Conservation (phyloP, 2,113 vertebrate genomes). For the Atherinomorus stipes region DNA sequence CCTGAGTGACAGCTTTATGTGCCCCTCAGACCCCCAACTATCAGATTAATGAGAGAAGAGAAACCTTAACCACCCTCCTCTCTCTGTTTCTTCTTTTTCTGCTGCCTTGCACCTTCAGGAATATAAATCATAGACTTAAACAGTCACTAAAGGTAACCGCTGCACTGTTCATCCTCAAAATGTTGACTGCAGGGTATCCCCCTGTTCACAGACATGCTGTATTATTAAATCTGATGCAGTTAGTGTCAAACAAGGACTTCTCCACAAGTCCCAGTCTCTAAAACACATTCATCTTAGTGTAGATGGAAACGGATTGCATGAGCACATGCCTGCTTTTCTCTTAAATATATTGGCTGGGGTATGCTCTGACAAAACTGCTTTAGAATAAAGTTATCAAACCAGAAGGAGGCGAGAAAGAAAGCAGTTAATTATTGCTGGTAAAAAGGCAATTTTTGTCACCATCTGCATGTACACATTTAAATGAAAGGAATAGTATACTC, state of each 20-base stretch:
- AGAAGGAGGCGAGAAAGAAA: slow-evolving; percentile 21
- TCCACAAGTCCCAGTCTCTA: not conserved
- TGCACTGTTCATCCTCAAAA: slow-evolving; percentile 54
- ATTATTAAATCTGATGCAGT: slow-evolving; percentile 45
- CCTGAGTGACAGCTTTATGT: slow-evolving; percentile 73
- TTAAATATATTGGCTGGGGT: not conserved
- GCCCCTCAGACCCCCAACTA: slow-evolving; percentile 67
- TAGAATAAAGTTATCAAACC: slow-evolving; percentile 26
- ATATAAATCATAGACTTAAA: slow-evolving; percentile 75
- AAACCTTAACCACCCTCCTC: slow-evolving; percentile 65
- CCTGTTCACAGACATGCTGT: slow-evolving; percentile 11
- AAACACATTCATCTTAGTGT: slow-evolving; percentile 7
- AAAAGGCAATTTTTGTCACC: too few relatives aligned
- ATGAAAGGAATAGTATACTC: too few relatives aligned
- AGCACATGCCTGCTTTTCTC: not conserved
- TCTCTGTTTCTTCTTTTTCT: slow-evolving; percentile 59
- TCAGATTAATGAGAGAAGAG: slow-evolving; percentile 76
- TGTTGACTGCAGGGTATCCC: slow-evolving; percentile 49
- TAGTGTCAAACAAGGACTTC: slow-evolving; percentile 19
- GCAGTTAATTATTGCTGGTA: slow-evolving; percentile 26
- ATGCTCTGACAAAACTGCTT: slow-evolving; percentile 6
- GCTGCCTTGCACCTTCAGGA: slow-evolving; percentile 71
- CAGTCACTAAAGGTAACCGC: slow-evolving; percentile 54
- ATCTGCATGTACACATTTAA: too few relatives aligned
- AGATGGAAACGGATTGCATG: slow-evolving; percentile 1